These are phyloP conservation scores for Podargus strigoides DNA, from an alignment of 2,797 vertebrate species.

Conservation along the genomic window DNA sequence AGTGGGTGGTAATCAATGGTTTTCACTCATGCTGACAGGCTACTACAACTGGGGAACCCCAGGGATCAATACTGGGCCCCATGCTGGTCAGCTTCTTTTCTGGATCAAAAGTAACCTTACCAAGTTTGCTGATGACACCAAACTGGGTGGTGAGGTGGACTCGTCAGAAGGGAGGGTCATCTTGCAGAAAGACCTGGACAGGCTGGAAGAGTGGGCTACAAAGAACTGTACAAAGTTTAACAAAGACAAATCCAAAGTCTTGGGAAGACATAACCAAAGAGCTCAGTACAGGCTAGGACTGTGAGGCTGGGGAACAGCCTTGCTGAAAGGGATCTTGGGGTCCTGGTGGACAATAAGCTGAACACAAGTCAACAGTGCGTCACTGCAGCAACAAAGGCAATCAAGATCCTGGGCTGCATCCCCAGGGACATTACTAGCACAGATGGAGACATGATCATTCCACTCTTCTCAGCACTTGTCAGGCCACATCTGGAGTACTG, in stretches of 20 bases:
- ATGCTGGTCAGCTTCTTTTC: not conserved
- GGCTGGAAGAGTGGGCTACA: not conserved
- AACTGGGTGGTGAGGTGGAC: not conserved
- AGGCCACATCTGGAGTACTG: too few species aligned
- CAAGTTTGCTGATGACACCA: not conserved
- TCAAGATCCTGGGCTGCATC: not conserved
- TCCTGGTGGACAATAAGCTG: not conserved
- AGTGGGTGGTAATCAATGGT: not conserved
- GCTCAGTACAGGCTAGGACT: not conserved
- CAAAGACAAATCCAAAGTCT: not conserved
- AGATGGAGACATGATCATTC: not conserved
- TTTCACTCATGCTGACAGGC: not conserved
- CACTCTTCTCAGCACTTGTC: not conserved
- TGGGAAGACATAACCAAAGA: not conserved
- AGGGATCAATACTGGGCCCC: fast-evolving
- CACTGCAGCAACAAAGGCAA: not conserved
- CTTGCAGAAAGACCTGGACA: not conserved
- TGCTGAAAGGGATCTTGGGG: not conserved
- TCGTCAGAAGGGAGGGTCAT: fast-evolving
- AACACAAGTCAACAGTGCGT: not conserved
- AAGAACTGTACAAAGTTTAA: not conserved
- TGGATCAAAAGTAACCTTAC: not conserved
- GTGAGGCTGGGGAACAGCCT: not conserved
- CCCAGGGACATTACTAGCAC: not conserved
- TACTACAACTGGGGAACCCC: fast-evolving